Conservation (phyloP, 2,888 invertebrate species). For the Synergus japonicus region DNA sequence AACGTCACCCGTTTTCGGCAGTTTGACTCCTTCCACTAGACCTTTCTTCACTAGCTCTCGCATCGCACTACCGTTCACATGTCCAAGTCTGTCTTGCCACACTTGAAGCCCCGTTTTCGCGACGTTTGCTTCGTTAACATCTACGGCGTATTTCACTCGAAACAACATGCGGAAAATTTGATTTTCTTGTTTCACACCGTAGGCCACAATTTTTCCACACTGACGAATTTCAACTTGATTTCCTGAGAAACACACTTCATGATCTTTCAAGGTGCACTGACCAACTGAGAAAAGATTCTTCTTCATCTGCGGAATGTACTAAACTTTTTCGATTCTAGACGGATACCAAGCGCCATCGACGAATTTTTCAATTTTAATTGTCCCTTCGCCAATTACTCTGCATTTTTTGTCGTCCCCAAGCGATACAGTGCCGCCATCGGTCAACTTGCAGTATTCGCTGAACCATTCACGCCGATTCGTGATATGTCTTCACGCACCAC, state of each 20-base stretch:
- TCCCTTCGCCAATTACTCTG: conserved; percentile 46
- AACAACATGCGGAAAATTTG: conserved; percentile 53
- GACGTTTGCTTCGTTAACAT: conserved; percentile 14
- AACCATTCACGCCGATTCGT: conserved; percentile 53
- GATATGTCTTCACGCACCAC: conserved; percentile 55
- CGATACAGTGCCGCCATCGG: neutral
- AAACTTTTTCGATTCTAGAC: conserved; percentile 50
- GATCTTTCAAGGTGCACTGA: conserved; percentile 43
- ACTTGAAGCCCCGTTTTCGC: too few relatives aligned
- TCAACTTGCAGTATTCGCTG: conserved; percentile 36
- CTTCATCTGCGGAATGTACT: conserved; percentile 52
- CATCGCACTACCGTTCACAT: too few relatives aligned
- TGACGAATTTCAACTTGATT: conserved; percentile 33
- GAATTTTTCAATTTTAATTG: conserved; percentile 46
- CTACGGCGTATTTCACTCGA: conserved; percentile 3
- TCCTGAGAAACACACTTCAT: conserved; percentile 46
- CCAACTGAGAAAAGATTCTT: conserved; percentile 56
- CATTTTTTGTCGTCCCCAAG: neutral
- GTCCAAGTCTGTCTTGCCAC: too few relatives aligned
- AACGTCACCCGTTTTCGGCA: neutral
- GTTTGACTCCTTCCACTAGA: neutral
- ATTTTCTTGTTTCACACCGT: conserved; percentile 51
- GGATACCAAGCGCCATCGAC: conserved; percentile 46
- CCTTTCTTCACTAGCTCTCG: neutral
- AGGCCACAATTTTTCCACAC: conserved; percentile 37